Base-by-base conservation (phyloP, 1,140 invertebrate species). In the Grapholita molesta region DNA sequence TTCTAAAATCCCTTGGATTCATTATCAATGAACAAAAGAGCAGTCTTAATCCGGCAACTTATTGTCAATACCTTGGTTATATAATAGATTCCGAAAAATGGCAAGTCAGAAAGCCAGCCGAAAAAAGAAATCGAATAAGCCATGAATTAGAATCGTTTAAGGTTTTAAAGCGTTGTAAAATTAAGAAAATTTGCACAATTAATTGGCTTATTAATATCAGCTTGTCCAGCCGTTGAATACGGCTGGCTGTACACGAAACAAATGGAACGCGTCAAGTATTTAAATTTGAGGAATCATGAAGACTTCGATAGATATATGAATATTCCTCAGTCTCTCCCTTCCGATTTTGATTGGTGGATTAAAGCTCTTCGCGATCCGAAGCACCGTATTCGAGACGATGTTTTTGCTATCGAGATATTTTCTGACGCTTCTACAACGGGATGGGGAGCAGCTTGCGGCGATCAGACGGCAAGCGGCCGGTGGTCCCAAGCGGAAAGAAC, bases 401-500 rank as follows among this genome's bases (percentile, higher is more conserved):
- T 11, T 7, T 53, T 61, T 24, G 18, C 28, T 8, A 6, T 57
- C 12, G 68, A 65, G 64, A 69, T 69, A 33, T 70, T 66, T 18
- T 32, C 64, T 11, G 69, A 70, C 18, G 69, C 69, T 42, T 70
- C 69, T 55, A 70, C 21, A 32, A 67, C 69, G 25, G 69, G 69
- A 23, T 70, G 69, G 65, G 64, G 69, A 24, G 64, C 64, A 3
- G 69, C 65, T 0, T 70, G 69, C 38, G 64, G 64, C 12, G 25
- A 38, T 2, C 23, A 67, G 32, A 70, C 53, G 5, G 69, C 65
- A 9, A 66, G 53, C 24, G 69, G 69, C 24, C n/a, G 6, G 2
- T 70, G 69, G 69, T 35, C 23, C 8, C 15, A 35, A 38, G 9
- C 23, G 3, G 69, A 70, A 38, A 18, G 28, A 6, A 15, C 1